phyloP scores from a whole-genome alignment of 2,113 vertebrate genomes.

The Esox niger region DNA sequence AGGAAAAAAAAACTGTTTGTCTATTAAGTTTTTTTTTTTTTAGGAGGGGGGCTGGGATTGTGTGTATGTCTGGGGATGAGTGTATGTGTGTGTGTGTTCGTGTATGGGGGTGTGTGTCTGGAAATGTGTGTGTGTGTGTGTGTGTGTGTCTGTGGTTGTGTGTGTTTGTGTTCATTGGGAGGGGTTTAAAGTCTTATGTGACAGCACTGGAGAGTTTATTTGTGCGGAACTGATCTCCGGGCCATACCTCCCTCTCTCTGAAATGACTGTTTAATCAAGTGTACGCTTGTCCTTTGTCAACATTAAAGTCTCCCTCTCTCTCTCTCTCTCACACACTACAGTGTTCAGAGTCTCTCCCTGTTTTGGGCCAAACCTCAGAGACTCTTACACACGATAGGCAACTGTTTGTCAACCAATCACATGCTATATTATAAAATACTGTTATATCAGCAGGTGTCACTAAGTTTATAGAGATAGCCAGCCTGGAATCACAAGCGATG shows the following conservation, averaged over 20 bases:
- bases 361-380: not conserved
- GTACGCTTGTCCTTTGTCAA: constrained; percentile 3
- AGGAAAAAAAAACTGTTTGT: too few relatives aligned
- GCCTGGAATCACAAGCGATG: too few relatives aligned
- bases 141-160: constrained; percentile 17
- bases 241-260: constrained; percentile 7
- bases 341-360: not conserved
- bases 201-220: constrained; percentile 31
- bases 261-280: constrained; percentile 25
- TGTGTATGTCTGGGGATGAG: too few relatives aligned
- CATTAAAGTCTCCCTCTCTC: not conserved
- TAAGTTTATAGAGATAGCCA: too few relatives aligned
- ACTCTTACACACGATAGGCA: not conserved
- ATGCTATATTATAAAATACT: too few relatives aligned
- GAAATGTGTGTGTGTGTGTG: constrained; percentile 6
- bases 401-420: too few relatives aligned
- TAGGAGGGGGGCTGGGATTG: too few relatives aligned
- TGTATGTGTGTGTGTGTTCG: too few relatives aligned
- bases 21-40: too few relatives aligned
- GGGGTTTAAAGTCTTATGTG: constrained; percentile 26
- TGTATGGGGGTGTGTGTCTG: too few relatives aligned
- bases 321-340: not conserved
- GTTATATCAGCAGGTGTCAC: too few relatives aligned
- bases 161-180: constrained; percentile 23
- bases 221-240: constrained; percentile 13